A percentile compares a stretch with the other conserved stretches of the same genome.
Evolutionary conservation across 1,140 invertebrate species (phyloP).

Genomic region (Sinella curviseta): DNA sequence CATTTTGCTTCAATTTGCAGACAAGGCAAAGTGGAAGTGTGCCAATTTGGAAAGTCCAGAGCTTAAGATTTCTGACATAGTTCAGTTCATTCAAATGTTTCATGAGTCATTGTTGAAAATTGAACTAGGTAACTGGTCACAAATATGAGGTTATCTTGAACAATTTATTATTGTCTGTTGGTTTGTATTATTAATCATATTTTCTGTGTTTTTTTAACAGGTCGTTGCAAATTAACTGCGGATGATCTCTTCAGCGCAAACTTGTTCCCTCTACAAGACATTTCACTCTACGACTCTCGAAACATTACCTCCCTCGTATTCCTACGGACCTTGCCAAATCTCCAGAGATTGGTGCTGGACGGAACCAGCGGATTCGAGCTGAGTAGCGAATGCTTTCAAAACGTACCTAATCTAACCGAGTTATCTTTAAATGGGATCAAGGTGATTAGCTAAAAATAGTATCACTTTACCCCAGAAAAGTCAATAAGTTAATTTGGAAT

Average conservation of each 20-base stretch:
- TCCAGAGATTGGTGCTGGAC: neutral
- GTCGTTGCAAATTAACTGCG: neutral
- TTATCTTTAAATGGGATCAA: neutral
- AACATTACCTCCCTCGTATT: neutral
- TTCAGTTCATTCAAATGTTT: neutral
- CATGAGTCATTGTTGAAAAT: neutral
- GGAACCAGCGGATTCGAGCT: neutral
- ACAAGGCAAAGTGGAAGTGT: neutral
- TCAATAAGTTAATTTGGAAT: too few relatives aligned
- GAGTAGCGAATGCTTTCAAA: neutral
- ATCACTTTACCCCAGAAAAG: too few relatives aligned
- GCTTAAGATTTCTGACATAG: neutral
- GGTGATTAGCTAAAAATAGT: neutral
- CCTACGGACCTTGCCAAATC: neutral
- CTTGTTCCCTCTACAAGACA: neutral
- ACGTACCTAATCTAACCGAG: neutral
- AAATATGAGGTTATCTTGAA: too few relatives aligned
- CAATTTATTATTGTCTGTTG: too few relatives aligned
- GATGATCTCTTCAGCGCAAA: neutral
- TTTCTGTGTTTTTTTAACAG: neutral
- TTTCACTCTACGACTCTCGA: neutral
- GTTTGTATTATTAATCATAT: too few relatives aligned
- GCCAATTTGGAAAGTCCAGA: conserved; percentile 3
- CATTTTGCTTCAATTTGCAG: too few relatives aligned
- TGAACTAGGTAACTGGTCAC: neutral